Conservation (phyloP, 2,113 vertebrate genomes). For the Entelurus aequoreus region DNA sequence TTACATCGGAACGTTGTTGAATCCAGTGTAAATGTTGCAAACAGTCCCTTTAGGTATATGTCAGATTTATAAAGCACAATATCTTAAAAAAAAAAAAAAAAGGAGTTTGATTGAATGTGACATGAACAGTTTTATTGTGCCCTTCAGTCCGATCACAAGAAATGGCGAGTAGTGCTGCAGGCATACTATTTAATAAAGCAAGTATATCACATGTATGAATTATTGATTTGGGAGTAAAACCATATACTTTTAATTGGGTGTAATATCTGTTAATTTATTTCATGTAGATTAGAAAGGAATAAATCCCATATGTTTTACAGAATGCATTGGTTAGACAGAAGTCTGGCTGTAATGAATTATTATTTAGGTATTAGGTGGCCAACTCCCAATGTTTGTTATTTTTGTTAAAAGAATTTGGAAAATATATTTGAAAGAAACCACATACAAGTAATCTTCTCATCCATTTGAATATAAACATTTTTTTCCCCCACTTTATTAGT, state of each 20-base stretch:
- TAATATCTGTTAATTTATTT: neutral
- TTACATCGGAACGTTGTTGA: neutral
- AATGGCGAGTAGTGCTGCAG: neutral
- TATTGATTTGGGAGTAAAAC: neutral
- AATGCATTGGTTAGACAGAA: neutral
- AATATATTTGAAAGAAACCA: neutral
- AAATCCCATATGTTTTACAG: neutral
- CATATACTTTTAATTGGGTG: neutral
- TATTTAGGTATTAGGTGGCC: too few species aligned
- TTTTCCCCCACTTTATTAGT: neutral
- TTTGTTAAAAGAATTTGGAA: neutral
- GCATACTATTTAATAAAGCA: neutral
- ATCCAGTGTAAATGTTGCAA: neutral
- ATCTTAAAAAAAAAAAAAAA: neutral
- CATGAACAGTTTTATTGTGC: too few species aligned
- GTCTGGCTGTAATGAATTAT: too few species aligned
- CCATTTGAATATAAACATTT: neutral
- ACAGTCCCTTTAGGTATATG: too few species aligned
- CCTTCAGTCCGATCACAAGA: neutral
- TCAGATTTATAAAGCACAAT: constrained; percentile 41
- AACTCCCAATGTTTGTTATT: neutral
- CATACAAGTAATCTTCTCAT: neutral
- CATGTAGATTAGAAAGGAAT: neutral
- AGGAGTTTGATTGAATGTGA: constrained; percentile 10
- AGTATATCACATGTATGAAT: neutral